Evolutionary conservation across 2,113 vertebrate genomes (phyloP), one percentile per base, ranked within the genome.

Genomic region (Trichomycterus rosablanca): DNA sequence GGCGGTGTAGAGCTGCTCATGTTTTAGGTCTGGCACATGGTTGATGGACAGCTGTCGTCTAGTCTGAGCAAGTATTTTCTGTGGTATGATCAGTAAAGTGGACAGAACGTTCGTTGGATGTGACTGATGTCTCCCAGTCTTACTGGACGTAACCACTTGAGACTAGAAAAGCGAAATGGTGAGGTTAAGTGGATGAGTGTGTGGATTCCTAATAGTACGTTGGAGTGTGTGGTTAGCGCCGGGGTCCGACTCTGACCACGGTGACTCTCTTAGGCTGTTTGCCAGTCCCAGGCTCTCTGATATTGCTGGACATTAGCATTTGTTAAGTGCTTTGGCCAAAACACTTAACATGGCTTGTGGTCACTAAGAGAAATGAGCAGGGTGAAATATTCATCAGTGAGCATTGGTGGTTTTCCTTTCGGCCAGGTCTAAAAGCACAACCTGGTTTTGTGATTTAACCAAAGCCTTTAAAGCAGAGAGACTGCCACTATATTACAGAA

Each of bases 241-340:
- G 73, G 59, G 81, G 82, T 84, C 82, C 78, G 71, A 71, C 60
- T 73, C 65, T 68, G 74, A 78, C 76, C 79, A 78, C 78, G 72
- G 69, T 55, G 30, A 72, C 75, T 78, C 82, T 84, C 79, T 82
- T 67, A 81, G 72, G 76, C 82, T 79, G 67, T 56, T 80, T 81
- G 75, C 76, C 72, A 67, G 43, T 16, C 76, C 73, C 71, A 35
- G 55, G 78, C 46, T 48, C 35, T 74, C 75, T 71, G 70, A 81
- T 73, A 81, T 80, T 83, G 79, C 80, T 76, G 83, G 85, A 84
- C 85, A 88, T 84, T 80, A 85, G 83, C 78, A 83, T 85, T 87
- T 88, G 87, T 88, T 89, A 89, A 89, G 87, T 87, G 84, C 83
- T 83, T 80, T 84, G 85, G 86, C 81, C 83, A 86, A 81, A 88